Base-by-base conservation (phyloP, 2,113 vertebrate genomes). In the Pelodiscus sinensis region DNA sequence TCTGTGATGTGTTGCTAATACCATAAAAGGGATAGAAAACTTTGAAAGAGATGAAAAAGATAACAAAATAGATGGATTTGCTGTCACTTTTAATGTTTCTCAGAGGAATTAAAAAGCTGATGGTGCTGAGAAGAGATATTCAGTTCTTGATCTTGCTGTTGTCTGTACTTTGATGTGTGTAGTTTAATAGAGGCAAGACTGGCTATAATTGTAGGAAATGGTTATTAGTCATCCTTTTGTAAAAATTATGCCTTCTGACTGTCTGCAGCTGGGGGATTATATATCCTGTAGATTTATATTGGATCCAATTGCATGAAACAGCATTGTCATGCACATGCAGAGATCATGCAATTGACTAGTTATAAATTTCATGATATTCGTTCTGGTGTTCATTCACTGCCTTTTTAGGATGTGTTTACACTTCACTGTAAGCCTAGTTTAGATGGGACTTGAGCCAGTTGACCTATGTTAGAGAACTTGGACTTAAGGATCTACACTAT, bases 61-160 rank as follows among this genome's bases (percentile, higher is more conserved):
- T 12, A 18, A 38, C 38, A 81, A 77, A 77, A 77, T 57, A 68
- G 21, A 65, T 81, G 80, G 68, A 68, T 92, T 94, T 90, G 38
- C 82, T 92, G 73, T 79, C 88, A 58, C n/a, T 92, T 94, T 93
- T 91, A 92, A 44, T 91, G 10, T 81, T 95, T 51, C 73, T 93
- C 44, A 73, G 82, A 80, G 73, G 71, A 56, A 90, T 51, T 52
- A 68, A 56, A 29, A 93, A 86, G 77, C 87, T 83, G 79, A 12
- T 16, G 56, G n/a, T 81, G 55, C 21, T 90, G 84, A 62, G 65
- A 90, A 92, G 82, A 82, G 24, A 77, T 86, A 24, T 84, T 90
- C 81, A 8, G 35, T 62, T 90, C 85, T 68, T 87, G 56, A 57
- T 68, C 58, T 60, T 89, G 73, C 21, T 93, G 54, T 21, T 89